These are phyloP conservation scores for Pluvianellus socialis DNA, from an alignment of 2,113 vertebrate species.

Conservation along the genomic window DNA sequence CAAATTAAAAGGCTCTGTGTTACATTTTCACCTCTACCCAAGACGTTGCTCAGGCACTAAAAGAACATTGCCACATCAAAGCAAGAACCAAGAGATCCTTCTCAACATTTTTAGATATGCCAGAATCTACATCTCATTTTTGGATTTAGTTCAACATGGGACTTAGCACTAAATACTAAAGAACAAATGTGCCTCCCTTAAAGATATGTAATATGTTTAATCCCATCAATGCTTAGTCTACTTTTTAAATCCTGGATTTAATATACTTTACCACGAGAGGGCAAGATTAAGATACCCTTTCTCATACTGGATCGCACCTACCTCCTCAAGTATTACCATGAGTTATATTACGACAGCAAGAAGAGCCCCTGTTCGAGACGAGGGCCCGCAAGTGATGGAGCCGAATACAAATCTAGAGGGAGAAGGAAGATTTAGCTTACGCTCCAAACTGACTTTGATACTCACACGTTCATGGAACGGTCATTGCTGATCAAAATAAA, in stretches of 20 bases:
- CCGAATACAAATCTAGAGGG: background rate
- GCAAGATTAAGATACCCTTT: constrained; percentile 53
- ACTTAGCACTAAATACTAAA: constrained; percentile 45
- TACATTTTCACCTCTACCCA: constrained; percentile 15
- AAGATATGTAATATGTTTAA: constrained; percentile 60
- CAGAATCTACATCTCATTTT: constrained; percentile 52
- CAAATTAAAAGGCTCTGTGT: constrained; percentile 41
- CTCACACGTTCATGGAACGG: background rate
- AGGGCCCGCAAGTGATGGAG: background rate
- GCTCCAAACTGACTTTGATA: background rate
- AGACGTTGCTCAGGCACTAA: background rate
- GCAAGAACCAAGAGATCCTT: constrained; percentile 33
- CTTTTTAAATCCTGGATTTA: constrained; percentile 57
- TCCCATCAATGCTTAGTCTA: constrained; percentile 62
- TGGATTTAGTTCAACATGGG: constrained; percentile 47
- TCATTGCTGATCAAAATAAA: background rate
- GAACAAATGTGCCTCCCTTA: constrained; percentile 47
- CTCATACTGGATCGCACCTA: background rate
- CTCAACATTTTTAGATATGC: constrained; percentile 16
- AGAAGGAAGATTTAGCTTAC: background rate
- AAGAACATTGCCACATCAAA: constrained; percentile 17
- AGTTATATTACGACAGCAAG: background rate
- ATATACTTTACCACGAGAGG: constrained; percentile 3
- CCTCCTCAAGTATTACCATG: constrained; percentile 17
- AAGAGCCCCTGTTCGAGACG: background rate